phyloP scores from a whole-genome alignment of 2,888 invertebrate species.

The Orchesellides sinensis region DNA sequence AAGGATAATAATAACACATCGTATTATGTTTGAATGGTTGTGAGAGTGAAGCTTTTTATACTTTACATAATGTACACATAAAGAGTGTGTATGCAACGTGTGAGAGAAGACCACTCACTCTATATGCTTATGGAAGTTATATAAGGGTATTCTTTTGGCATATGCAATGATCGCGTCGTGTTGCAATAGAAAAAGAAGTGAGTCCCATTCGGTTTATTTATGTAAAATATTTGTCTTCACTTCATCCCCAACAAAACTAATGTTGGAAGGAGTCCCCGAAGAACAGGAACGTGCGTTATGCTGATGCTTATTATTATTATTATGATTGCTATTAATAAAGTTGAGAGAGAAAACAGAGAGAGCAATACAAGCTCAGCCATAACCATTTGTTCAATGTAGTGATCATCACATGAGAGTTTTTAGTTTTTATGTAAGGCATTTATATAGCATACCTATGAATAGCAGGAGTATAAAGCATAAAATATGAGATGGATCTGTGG shows the following conservation, averaged over 20 bases:
- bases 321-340: slow-evolving; percentile 50
- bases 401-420: slow-evolving; percentile 18
- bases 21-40: slow-evolving; percentile 8
- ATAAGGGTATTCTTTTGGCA: slow-evolving; percentile 17
- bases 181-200: slow-evolving; percentile 10
- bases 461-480: slow-evolving; percentile 7
- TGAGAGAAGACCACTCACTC: background rate
- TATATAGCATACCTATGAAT: background rate
- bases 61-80: no score
- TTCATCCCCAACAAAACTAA: slow-evolving; percentile 26
- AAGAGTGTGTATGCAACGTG: no score
- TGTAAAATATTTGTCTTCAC: slow-evolving; percentile 59
- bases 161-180: slow-evolving; percentile 31
- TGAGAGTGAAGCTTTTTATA: slow-evolving; percentile 9
- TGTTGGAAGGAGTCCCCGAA: slow-evolving; percentile 12
- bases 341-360: slow-evolving; percentile 29
- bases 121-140: background rate
- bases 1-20: slow-evolving; percentile 6
- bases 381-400: slow-evolving; percentile 27
- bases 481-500: slow-evolving; percentile 47
- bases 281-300: slow-evolving; percentile 29
- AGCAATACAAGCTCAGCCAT: slow-evolving; percentile 16
- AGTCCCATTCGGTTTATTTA: slow-evolving; percentile 44
- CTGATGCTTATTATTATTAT: slow-evolving; percentile 45
- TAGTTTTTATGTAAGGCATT: no score